Base-by-base conservation (phyloP, 2,888 invertebrate species). In the Colostygia pectinataria region DNA sequence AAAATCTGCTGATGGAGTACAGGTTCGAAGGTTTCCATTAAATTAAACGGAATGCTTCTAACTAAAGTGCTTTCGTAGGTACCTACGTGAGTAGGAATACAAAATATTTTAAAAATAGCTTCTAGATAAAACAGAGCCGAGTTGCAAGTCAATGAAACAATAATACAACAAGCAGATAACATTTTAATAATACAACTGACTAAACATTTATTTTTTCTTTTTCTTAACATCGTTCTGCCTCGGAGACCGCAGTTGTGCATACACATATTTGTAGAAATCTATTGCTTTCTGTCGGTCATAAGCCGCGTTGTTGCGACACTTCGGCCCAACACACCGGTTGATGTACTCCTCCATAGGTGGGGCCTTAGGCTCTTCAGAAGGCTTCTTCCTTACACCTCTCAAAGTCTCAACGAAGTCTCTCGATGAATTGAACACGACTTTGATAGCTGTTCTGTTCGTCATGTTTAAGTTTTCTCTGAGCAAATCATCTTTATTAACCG, bases 231-330 rank as follows among this genome's bases (percentile, higher is more conserved):
- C 77, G 25, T 63, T 74, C 40, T 60, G 71, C 54, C 73, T 73
- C 13, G 87, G 87, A 13, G 81, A 68, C 8, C 89, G 74, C 25
- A 91, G 56, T 51, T 90, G 90, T 2, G 90, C 85, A 61, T 89
- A 90, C 2, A 91, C 83, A 54, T 89, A 90, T 71, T 87, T 91
- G 61, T 91, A 91, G 61, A 90, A 90, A 56, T 90, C 89, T 33
- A 90, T 67, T 7, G 90, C 91, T 65, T 84, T 88, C 55, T 89
- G 88, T 44, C 66, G 81, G 52, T 90, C 83, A 54, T 87, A 80
- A 0, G 81, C 82, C 1, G 69, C 78, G 36, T 77, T 83, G 40
- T 77, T 83, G 9, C 81, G 72, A 47, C 90, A 88, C 10, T 80
- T 75, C 2, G 69, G 57, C 0, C 84, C 86, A 0, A 80, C 73